Evolutionary conservation across 1,140 invertebrate genomes (phyloP), one percentile per base, ranked within the genome.

Genomic region (Sipha flava): DNA sequence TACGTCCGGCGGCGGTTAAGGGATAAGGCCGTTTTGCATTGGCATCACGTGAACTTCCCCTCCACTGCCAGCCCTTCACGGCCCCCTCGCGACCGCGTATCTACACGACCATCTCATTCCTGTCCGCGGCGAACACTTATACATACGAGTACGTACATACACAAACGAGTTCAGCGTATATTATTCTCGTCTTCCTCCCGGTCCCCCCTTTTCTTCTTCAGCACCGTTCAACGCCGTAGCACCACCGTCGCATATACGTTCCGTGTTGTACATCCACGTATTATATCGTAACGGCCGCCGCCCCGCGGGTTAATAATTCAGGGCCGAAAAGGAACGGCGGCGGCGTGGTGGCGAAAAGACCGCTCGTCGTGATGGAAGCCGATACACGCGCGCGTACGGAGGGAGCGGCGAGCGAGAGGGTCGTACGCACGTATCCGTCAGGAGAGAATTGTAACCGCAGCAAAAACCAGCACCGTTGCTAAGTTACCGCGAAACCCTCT

Each of bases 381-480:
- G 37, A 6, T 4, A 10, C 5, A 40, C 37, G 29, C 31, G n/a
- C 18, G 16, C 21, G 26, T 64, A n/a, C 31, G 59, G 31, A 29
- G 3, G 34, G 6, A 0, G 21, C 3, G 3, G 52, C 23, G 52
- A 26, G 52, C 0, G 14, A 3, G 9, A 21, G 10, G 23, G 9
- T 26, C n/a, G n/a, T n/a, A n/a, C n/a, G n/a, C n/a, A 45, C 64
- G 31, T 68, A 68, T 68, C 64, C 64, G 45, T 68, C 64, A 68
- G 64, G 64, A 68, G 64, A 68, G 64, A 68, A 40, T 40, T 10
- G 37, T 40, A 4, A 45, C 37, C 23, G 64, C 64, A 68, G 37
- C 64, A 43, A 45, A 45, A 45, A 45, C 37, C 64, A 68, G 40
- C 21, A 7, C 40, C 66, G 66, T 70, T 70, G 66, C 66, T 29